Evolutionary conservation across 30 jellyfish, hydroid and myxozoan species (phyloP), one percentile per base, ranked within the genome.

Genomic region (Phacellophora camtschatica): DNA sequence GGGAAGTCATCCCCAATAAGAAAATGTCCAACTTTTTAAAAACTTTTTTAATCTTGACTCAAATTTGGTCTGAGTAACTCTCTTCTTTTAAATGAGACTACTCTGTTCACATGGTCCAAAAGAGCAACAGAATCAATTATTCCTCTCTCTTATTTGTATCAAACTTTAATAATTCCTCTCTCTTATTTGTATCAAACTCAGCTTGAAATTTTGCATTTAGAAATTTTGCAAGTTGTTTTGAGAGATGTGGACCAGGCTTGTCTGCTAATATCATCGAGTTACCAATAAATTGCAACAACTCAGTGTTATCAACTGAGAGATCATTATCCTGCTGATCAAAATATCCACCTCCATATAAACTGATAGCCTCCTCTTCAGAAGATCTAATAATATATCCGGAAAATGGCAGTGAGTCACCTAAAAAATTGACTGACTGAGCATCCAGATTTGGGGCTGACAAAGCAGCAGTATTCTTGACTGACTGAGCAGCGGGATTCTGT

Each of bases 101-200:
- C 79, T 35, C 29, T 65, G 51, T 35, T 65, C 5, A 65, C 79
- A 65, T 65, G 79, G 7, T 61, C 79, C 79, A 65, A 65, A 33
- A 65, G 51, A 29, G 76, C 76, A 62, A 62, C 53, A 18, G 79
- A 29, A 41, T 65, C 79, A 65, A 65, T 29, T 33, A 65, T n/a
- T n/a, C n/a, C n/a, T n/a, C n/a, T n/a, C n/a, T n/a, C n/a, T n/a
- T n/a, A n/a, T n/a, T n/a, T n/a, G n/a, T n/a, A n/a, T n/a, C n/a
- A n/a, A n/a, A n/a, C n/a, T 35, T 41, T 61, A 65, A 32, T 29
- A 65, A 7, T 35, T 65, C 79, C 30, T 34, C 39, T 39, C 79
- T 18, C 29, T 65, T 65, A 19, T 41, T 10, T 7, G 25, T 18
- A 25, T 65, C 79, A 65, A 65, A 65, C 29, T 65, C 79, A 10